Conservation (phyloP, 2,797 vertebrate species). For the Coranthus polyacanthus region DNA sequence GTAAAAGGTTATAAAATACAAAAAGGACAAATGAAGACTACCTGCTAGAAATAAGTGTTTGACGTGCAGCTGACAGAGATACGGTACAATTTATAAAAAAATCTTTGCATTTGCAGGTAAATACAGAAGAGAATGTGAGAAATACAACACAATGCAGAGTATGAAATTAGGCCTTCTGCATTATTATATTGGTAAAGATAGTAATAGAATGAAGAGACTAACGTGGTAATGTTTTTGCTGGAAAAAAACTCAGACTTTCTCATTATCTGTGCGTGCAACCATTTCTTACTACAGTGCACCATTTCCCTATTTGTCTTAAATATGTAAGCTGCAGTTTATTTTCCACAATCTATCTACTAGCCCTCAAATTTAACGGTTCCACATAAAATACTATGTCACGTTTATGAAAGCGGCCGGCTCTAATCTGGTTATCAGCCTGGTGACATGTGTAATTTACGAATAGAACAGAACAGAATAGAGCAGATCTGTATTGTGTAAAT, state of each 20-base stretch:
- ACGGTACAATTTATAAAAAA: conserved; percentile 6
- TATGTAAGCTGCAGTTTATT: conserved; percentile 35
- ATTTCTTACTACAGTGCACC: not conserved
- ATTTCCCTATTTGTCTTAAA: conserved; percentile 13
- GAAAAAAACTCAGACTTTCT: not conserved
- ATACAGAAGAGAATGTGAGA: not conserved
- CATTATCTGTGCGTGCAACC: not conserved
- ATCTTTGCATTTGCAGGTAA: conserved; percentile 7
- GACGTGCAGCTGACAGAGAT: conserved; percentile 14
- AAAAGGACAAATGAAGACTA: conserved; percentile 51
- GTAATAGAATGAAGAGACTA: no score
- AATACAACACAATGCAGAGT: not conserved
- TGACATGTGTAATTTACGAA: conserved; percentile 62
- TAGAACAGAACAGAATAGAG: conserved; percentile 7
- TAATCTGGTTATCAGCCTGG: conserved; percentile 62
- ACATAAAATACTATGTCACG: conserved; percentile 41
- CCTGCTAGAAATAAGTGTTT: conserved; percentile 17
- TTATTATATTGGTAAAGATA: no score
- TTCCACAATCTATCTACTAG: conserved; percentile 31
- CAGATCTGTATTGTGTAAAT: conserved; percentile 1
- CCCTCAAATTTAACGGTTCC: conserved; percentile 52
- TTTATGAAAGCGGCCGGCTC: conserved; percentile 41
- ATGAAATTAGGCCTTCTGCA: no score
- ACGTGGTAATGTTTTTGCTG: conserved; percentile 1
- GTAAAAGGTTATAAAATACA: conserved; percentile 60